These are phyloP conservation scores for Blastobasis lacticolella DNA, from an alignment of 2,888 invertebrate species.

Conservation along the genomic window DNA sequence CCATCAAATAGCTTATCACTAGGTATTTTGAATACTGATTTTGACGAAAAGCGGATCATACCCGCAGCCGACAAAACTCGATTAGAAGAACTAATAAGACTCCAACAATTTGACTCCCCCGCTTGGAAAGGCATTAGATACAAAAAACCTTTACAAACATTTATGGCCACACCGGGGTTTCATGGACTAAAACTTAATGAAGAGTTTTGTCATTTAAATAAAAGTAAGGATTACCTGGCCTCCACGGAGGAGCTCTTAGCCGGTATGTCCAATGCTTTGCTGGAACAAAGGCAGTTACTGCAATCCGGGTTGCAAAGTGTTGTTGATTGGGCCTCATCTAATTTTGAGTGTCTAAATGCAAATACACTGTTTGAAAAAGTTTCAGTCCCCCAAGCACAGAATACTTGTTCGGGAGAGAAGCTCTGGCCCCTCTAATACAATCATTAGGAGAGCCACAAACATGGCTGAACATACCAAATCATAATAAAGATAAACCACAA, in stretches of 20 bases:
- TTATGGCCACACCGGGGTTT: constrained; percentile 12
- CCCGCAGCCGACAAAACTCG: not conserved
- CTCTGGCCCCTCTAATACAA: too few species aligned
- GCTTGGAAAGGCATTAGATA: constrained; percentile 12
- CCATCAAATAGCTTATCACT: not conserved
- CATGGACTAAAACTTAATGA: constrained; percentile 14
- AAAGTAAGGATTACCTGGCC: constrained; percentile 12
- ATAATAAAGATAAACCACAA: not conserved
- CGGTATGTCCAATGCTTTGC: constrained; percentile 7
- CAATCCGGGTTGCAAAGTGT: constrained; percentile 1
- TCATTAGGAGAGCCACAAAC: constrained; percentile 3
- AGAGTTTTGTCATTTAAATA: constrained; percentile 14
- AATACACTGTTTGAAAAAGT: constrained; percentile 7
- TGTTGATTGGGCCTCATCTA: constrained; percentile 6
- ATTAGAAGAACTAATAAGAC: not conserved
- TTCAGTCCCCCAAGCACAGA: constrained; percentile 5
- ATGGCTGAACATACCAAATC: constrained; percentile 2
- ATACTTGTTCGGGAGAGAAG: constrained; percentile 1
- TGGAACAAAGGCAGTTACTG: constrained; percentile 1
- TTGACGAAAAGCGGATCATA: constrained; percentile 2
- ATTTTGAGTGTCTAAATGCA: not conserved
- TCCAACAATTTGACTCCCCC: constrained; percentile 5
- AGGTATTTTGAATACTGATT: not conserved
- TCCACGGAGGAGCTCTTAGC: constrained; percentile 7
- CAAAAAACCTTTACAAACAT: constrained; percentile 9